Percentiles rank a stretch among this genome's conserved stretches.
Conservation (phyloP, 2,113 vertebrate genomes). For the Alexandromys fortis region DNA sequence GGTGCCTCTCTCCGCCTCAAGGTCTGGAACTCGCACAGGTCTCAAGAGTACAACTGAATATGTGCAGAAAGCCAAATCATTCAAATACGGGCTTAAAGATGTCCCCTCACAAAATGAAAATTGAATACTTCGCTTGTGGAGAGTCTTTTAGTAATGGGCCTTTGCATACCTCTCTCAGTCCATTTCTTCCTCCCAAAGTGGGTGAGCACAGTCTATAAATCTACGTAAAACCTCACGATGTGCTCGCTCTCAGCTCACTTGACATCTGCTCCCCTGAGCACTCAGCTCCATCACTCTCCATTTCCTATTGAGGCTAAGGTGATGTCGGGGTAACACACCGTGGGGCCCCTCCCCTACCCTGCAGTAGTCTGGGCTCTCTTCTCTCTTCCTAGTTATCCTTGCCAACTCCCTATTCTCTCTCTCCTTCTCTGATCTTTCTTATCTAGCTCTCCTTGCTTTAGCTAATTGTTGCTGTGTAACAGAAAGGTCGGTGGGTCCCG, state of each 20-base stretch:
- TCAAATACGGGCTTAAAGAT: neutral
- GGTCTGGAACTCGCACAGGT: neutral
- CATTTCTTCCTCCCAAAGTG: neutral
- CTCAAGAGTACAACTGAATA: neutral
- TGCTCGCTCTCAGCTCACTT: neutral
- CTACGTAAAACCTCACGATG: neutral
- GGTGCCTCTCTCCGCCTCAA: neutral
- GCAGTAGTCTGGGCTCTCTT: neutral
- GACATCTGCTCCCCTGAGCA: neutral
- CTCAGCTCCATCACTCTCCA: neutral
- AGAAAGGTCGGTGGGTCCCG: neutral
- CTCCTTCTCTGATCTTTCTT: neutral
- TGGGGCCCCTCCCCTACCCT: neutral
- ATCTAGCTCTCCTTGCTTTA: neutral
- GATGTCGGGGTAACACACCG: neutral
- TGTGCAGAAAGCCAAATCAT: neutral
- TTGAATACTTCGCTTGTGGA: fast-evolving
- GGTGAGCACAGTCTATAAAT: neutral
- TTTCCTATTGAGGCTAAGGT: neutral
- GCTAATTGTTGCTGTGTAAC: neutral
- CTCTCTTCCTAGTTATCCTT: neutral
- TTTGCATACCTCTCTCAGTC: neutral
- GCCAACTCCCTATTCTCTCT: neutral
- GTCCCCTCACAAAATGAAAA: neutral
- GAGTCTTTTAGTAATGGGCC: neutral